Evolutionary conservation across 2,888 invertebrate species (phyloP), one percentile per base, ranked within the genome.

Genomic region (Macrostomum cliftonense): DNA sequence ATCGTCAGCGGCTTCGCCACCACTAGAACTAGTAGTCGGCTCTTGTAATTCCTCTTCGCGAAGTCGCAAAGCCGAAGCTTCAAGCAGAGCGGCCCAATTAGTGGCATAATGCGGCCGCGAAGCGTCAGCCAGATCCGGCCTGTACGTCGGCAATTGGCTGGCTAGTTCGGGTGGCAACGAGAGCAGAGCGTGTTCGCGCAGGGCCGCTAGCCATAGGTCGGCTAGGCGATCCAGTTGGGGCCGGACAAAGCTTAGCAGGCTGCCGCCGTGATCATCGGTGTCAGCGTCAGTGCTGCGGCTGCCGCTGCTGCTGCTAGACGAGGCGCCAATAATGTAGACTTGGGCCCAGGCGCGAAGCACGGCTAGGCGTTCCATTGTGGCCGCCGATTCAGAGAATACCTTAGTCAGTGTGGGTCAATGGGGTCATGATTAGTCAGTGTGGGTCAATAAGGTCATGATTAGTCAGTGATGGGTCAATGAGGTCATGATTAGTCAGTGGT

Each of bases 281-380:
- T 9, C 9, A 9, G 5, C 40, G 40, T 9, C 9, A 9, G 19
- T 40, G 40, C 40, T 9, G 40, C 17, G 5, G 16, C 9, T 9
- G 20, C 40, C 17, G 40, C 40, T 9, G 20, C 40, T 9, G 9
- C 40, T 40, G 40, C 40, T 40, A 38, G 13, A 13, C 13, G 13
- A 13, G 40, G 16, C 40, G 16, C 40, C 48, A 5, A 53, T 50
- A 42, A 54, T 55, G 36, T 55, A 48, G 44, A 71, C 74, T 75
- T 97, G 93, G 2, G 97, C 95, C 97, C 97, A 99, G 0, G 97
- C 95, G 69, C 91, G 88, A 43, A 97, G 73, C 57, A 99, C 95
- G 11, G 95, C 88, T 43, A 99, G 72, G 67, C 91, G 88, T 68
- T 97, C 97, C 56, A 97, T 74, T 1, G 95, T 95, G 14, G 88